A percentile compares a stretch with the other conserved stretches of the same genome.
These are phyloP conservation scores for Bombus pyrosoma DNA, from an alignment of 1,140 invertebrate genomes.

Conservation along the genomic window DNA sequence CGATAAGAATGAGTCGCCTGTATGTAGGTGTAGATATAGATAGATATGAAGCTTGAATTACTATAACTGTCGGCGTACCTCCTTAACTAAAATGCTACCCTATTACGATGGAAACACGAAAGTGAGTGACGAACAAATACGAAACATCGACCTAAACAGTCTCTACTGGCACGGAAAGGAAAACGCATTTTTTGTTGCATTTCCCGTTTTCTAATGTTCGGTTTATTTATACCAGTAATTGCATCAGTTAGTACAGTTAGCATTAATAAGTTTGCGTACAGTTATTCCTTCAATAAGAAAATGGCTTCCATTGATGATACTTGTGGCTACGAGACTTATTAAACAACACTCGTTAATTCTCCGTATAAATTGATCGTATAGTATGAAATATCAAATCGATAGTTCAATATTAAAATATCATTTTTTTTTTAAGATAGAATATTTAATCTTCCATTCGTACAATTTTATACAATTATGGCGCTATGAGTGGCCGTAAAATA, in stretches of 20 bases:
- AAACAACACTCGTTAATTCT: not conserved
- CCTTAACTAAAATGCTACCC: slow-evolving; percentile 29
- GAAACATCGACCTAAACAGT: slow-evolving; percentile 20
- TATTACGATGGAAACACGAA: slow-evolving; percentile 36
- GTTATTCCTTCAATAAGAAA: slow-evolving; percentile 6
- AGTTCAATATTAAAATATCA: not conserved
- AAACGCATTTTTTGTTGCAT: slow-evolving; percentile 33
- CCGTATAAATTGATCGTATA: not conserved
- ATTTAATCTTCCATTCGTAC: not conserved
- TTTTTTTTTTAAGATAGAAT: not conserved
- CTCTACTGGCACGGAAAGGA: slow-evolving; percentile 12
- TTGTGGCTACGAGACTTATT: not conserved
- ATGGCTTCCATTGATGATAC: not conserved
- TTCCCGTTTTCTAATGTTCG: slow-evolving; percentile 32
- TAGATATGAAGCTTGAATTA: slow-evolving; percentile 23
- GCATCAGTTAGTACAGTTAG: not conserved
- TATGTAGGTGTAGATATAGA: not conserved
- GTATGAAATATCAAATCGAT: too few species aligned
- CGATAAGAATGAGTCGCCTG: not conserved
- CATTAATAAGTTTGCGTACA: not conserved
- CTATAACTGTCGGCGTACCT: slow-evolving; percentile 18
- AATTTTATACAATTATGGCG: not conserved
- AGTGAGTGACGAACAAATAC: slow-evolving; percentile 39
- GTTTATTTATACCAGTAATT: slow-evolving; percentile 2
- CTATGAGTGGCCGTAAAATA: too few species aligned